Base-by-base conservation (phyloP, 2,113 vertebrate species). In the Daboia siamensis region DNA sequence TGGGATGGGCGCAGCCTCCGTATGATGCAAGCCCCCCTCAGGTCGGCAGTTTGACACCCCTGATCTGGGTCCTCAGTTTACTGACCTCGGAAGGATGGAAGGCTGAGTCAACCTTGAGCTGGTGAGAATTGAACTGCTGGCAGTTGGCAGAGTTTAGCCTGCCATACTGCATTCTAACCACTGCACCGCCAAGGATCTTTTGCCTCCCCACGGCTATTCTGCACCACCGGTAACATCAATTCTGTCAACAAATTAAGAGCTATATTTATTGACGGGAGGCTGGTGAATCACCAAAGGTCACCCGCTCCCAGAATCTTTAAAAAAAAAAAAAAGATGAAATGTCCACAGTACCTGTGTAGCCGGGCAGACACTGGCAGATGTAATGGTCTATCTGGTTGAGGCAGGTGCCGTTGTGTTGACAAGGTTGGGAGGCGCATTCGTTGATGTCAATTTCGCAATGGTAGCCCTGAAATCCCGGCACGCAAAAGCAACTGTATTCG, bases 391-490 rank as follows among this genome's bases (percentile, higher is more conserved):
- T 98, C 94, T 98, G 95, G 93, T 99, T 99, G 94, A 90, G 91
- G 95, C 99, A 99, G 74, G 98, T 98, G 93, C 98, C 98, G 9
- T 98, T 98, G 84, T 99, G 98, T 44, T 93, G 96, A 92, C 99
- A 99, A 21, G 99, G 99, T 93, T 93, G 96, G 54, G 99, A 99
- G 0, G 99, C 99, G 15, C 99, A 99, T 95, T 99, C 99, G 0
- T 99, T 98, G 93, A 99, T 99, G 97, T 99, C 99, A 93, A 99
- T 97, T 90, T 99, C 98, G 52, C 99, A 99, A 97, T 96, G 97
- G 91, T 97, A 97, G 26, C 99, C 99, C 95, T 99, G 99, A 97
- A 99, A 99, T 2, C 99, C 99, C 0, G 99, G 99, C 92, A 99
- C 99, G 0, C 99, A 99, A 97, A 98, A 99, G 91, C 99, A 99